Conservation (phyloP, 2,113 vertebrate species). For the Bujurquina vittata region DNA sequence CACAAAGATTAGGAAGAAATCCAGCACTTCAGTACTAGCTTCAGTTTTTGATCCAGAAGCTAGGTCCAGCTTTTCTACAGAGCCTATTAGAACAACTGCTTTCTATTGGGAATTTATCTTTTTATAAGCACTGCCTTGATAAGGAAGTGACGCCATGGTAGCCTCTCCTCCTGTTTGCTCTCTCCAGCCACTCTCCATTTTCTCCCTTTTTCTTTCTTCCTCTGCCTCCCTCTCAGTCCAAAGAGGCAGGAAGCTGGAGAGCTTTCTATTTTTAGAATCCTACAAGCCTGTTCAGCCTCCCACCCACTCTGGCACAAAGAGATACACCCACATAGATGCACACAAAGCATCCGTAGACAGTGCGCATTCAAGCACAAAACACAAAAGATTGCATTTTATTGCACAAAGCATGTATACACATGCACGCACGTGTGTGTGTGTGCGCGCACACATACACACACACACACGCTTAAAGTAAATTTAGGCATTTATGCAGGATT, state of each 20-base stretch:
- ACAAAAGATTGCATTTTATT: slow-evolving; percentile 4
- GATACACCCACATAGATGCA: slow-evolving; percentile 56
- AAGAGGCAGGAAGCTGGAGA: slow-evolving; percentile 54
- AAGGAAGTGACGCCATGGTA: slow-evolving; percentile 39
- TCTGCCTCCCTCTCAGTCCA: slow-evolving; percentile 26
- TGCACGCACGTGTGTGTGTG: no score
- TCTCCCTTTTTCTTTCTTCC: slow-evolving; percentile 23
- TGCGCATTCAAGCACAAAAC: slow-evolving; percentile 32
- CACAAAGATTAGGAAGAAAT: background rate
- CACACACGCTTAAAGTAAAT: background rate
- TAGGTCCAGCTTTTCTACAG: background rate
- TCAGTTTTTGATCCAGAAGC: background rate
- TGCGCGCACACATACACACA: no score
- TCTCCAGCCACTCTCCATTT: slow-evolving; percentile 9
- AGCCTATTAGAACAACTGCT: background rate
- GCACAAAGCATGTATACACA: background rate
- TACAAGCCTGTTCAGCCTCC: slow-evolving; percentile 51
- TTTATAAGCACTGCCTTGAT: slow-evolving; percentile 38
- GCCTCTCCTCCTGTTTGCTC: slow-evolving; percentile 31
- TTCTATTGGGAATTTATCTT: background rate
- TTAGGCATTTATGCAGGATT: background rate
- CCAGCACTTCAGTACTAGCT: background rate
- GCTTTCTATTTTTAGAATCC: slow-evolving; percentile 70
- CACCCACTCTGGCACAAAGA: slow-evolving; percentile 57
- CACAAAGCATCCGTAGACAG: slow-evolving; percentile 52